These are phyloP conservation scores for Tethya wilhelma DNA, from an alignment of 37 sponge, comb jelly and placozoan genomes.

Conservation along the genomic window DNA sequence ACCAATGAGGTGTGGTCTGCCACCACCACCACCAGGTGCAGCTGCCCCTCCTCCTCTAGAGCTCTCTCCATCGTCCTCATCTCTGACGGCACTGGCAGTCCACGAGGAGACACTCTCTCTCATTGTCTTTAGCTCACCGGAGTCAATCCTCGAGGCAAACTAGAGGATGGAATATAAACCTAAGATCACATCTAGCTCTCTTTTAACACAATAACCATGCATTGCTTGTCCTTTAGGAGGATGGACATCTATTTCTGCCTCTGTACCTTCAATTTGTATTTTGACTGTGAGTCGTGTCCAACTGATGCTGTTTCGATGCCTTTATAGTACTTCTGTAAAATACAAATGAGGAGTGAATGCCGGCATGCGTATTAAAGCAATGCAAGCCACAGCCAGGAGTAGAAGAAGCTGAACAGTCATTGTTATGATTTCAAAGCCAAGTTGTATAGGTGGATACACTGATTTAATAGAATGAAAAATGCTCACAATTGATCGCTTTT, in stretches of 20 bases:
- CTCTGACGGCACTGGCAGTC: constrained; percentile 27
- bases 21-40: too few species aligned
- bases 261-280: constrained; percentile 84
- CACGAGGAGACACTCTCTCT: constrained; percentile 63
- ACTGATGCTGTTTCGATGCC: constrained; percentile 63
- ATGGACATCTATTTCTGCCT: background rate
- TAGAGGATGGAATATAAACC: background rate
- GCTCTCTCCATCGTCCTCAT: too few species aligned
- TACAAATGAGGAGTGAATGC: background rate
- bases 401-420: too few species aligned
- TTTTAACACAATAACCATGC: too few species aligned
- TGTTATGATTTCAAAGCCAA: constrained; percentile 28
- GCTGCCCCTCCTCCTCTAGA: too few species aligned
- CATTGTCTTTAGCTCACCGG: constrained; percentile 30
- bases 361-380: background rate
- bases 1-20: too few species aligned
- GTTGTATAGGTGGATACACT: constrained; percentile 57
- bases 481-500: too few species aligned
- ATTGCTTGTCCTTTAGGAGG: too few species aligned
- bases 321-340: constrained; percentile 66
- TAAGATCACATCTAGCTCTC: too few species aligned
- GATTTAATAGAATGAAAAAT: constrained; percentile 72
- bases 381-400: too few species aligned
- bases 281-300: constrained; percentile 47
- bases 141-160: constrained; percentile 24